Evolutionary conservation across 1,140 invertebrate species (phyloP).

Genomic region (Aphelenchoides fujianensis): DNA sequence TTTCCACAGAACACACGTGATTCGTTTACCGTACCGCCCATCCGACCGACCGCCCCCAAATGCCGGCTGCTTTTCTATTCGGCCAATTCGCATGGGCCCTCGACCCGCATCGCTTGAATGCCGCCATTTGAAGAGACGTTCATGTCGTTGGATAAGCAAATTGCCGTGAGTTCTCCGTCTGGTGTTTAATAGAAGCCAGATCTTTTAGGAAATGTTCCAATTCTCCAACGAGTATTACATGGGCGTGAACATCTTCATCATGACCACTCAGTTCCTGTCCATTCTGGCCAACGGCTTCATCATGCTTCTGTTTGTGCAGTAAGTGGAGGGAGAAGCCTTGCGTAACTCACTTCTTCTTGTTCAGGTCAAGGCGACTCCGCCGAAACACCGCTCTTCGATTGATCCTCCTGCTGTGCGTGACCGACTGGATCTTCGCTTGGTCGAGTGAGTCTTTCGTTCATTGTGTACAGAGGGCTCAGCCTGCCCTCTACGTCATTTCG

Average conservation of each 20-base stretch:
- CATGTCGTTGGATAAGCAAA: not conserved
- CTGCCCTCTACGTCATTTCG: too few species aligned
- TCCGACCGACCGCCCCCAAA: too few species aligned
- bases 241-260: slow-evolving; percentile 22
- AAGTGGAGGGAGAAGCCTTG: slow-evolving; percentile 2
- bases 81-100: too few species aligned
- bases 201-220: slow-evolving; percentile 14
- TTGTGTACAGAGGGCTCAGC: too few species aligned
- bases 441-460: too few species aligned
- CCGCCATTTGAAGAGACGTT: too few species aligned
- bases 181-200: not conserved
- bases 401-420: slow-evolving; percentile 27
- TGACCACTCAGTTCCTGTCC: slow-evolving; percentile 14
- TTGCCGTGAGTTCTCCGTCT: not conserved
- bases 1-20: too few species aligned
- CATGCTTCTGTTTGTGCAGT: slow-evolving; percentile 26
- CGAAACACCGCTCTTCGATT: slow-evolving; percentile 28
- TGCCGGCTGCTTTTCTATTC: too few species aligned
- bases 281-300: slow-evolving; percentile 31
- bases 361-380: slow-evolving; percentile 13
- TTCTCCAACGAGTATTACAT: slow-evolving; percentile 14
- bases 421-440: slow-evolving; percentile 31
- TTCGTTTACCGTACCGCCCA: too few species aligned
- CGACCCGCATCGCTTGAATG: too few species aligned
- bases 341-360: slow-evolving; percentile 14